Base-by-base conservation (phyloP, 2,888 invertebrate genomes). In the Phortica magna region DNA sequence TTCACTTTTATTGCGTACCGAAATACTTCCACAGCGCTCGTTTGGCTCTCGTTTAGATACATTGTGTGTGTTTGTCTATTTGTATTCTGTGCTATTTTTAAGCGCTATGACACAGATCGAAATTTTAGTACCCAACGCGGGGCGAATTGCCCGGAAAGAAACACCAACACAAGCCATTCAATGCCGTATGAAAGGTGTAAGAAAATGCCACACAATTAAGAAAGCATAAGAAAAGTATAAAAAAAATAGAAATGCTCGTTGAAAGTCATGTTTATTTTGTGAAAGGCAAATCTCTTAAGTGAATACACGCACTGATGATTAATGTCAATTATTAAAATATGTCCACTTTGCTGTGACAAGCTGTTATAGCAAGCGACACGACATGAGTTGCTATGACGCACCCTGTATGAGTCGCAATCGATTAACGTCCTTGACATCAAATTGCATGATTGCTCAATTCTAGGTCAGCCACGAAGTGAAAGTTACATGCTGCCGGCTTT, bases 41-140 rank as follows among this genome's bases (percentile, higher is more conserved):
- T 48, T 41, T 6, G 7, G 7, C 22, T 57, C 10, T 22, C 10
- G 73, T 1, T 61, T 19, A 39, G 31, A 4, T 4, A 61, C 41
- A 73, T 75, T 81, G 78, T 83, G 72, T 81, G 77, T 79, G 85
- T 31, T 19, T 7, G n/a, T 41, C 43, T 70, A 77, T 80, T 80
- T 78, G 81, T 81, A 82, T 76, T 79, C 83, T 80, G 82, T 80
- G 86, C 88, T 91, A 91, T 91, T 91, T 90, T 85, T 88, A 87
- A 84, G 83, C 84, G 80, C 81, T 83, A 89, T 91, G 91, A 91
- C 91, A 91, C 91, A 91, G 90, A 90, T 90, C 83, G 48, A 48
- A 31, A 31, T 31, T 31, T 31, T 31, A 31, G 31, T 31, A 31
- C 31, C 31, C 31, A 67, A 68, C 77, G 76, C 70, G 81, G 64